Evolutionary conservation across 1,140 invertebrate genomes (phyloP), one percentile per base, ranked within the genome.

Genomic region (Drosophila micromelanica): DNA sequence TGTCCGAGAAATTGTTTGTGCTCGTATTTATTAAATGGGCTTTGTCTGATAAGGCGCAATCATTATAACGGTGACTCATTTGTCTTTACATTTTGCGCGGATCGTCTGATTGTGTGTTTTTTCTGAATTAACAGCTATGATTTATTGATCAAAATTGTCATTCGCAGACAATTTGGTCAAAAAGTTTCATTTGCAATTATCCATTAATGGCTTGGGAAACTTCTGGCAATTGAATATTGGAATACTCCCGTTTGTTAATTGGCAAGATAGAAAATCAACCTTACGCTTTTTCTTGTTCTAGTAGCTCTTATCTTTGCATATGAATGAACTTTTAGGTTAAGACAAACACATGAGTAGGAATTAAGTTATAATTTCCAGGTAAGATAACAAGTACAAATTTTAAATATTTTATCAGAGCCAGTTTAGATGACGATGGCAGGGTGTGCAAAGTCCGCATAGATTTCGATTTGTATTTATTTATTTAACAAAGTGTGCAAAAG

Each of bases 401-500:
- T 5, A 65, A 56, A 57, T 72, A 72, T 57, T 65, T 59, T 65
- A 59, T 64, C 43, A 35, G 48, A 20, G 12, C n/a, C 46, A 32
- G 5, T 15, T 57, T 20, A 42, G 27, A 35, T 20, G 42, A 17
- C 32, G 46, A 37, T 3, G 5, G 37, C 32, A 60, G 12, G 0
- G 4, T 51, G 64, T 17, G 20, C 56, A 61, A 57, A 52, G 69
- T 59, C 30, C 30, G 52, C 20, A 45, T 52, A 2, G n/a, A 4
- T 12, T 52, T 38, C 46, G 37, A 37, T 42, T 23, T 37, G 59
- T 27, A 38, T 23, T 23, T 23, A 23, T 23, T 23, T 23, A 23
- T 23, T 23, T 23, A 23, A 23, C 20, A 23, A 23, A 23, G 20
- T 23, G 20, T 23, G 20, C 20, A 23, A 23, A 23, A 23, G 20